These are phyloP conservation scores for Melieria picta DNA, from an alignment of 2,888 invertebrate genomes.

Conservation along the genomic window DNA sequence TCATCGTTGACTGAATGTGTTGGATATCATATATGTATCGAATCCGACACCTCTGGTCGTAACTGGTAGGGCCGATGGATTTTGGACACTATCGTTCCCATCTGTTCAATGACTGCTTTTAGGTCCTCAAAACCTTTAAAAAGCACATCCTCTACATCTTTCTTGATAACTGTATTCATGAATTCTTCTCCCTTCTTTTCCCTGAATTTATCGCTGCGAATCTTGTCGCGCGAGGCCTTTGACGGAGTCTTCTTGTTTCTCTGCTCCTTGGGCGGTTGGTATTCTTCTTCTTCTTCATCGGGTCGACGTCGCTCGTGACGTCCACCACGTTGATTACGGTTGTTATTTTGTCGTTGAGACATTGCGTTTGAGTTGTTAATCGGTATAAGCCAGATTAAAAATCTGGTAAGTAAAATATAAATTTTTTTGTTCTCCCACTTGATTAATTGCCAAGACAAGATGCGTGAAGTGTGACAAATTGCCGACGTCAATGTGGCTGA, in stretches of 20 bases:
- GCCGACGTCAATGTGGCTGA: too few species aligned
- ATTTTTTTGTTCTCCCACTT: too few species aligned
- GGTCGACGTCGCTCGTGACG: too few species aligned
- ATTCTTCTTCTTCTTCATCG: too few species aligned
- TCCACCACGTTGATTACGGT: too few species aligned
- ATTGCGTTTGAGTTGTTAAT: too few species aligned
- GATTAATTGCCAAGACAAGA: too few species aligned
- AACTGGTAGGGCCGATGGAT: conserved; percentile 7
- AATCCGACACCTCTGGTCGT: conserved; percentile 8
- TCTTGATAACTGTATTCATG: neutral
- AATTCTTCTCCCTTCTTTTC: conserved; percentile 1
- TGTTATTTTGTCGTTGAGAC: too few species aligned
- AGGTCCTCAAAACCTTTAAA: conserved; percentile 16
- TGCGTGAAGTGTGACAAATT: too few species aligned
- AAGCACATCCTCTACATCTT: neutral
- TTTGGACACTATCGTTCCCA: conserved; percentile 1
- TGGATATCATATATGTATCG: conserved; percentile 6
- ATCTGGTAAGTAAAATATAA: too few species aligned
- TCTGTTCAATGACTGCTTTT: neutral
- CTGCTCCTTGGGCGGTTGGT: neutral
- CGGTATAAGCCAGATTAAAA: too few species aligned
- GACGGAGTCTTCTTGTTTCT: neutral
- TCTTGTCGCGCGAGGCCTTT: neutral
- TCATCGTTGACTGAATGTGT: too few species aligned
- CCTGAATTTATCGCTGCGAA: neutral